Evolutionary conservation across 2,797 vertebrate species (phyloP), one percentile per base, ranked within the genome.

Genomic region (Enteromius afrohamiltoni): DNA sequence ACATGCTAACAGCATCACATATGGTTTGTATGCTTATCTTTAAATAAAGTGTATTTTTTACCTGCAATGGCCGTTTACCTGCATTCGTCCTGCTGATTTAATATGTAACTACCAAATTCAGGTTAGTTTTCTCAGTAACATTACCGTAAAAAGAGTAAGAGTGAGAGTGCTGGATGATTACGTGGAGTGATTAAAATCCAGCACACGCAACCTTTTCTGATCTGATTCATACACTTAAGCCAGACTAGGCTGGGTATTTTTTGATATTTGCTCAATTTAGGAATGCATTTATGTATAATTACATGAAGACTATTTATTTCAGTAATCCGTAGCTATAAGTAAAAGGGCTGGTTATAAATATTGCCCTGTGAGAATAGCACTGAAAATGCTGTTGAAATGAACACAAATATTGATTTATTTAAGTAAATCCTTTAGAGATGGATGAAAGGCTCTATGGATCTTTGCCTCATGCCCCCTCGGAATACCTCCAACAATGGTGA

Each of bases 401-500:
- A 92, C 83, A 80, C 92, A 81, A 90, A 87, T 93, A 89, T 93
- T 88, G 86, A 91, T 94, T 91, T 92, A 90, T 94, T 89, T 88
- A 69, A 87, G 91, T 92, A 87, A 91, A 92, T 93, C 88, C 90
- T 87, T 74, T 92, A 91, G 93, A 92, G 92, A 96, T 96, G 95
- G 94, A 95, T 82, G 94, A 95, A 90, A 94, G 92, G 92, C 91
- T 93, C 93, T 94, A 93, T 85, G 93, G 94, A 94, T 93, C 94
- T 87, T 90, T 95, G 92, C 94, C 94, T 88, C 83, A 88, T 87
- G 92, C 94, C 77, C 95, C 94, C 85, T 93, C 94, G 88, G 95
- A 95, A 90, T 96, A 96, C 90, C 94, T 96, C 85, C 95, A 95
- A 23, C 94, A 95, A 91, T 96, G 95, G 95, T 96, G 94, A 95